Percentiles rank a stretch among this genome's conserved stretches.
These are phyloP conservation scores for Trissolcus brochymenae DNA, from an alignment of 2,888 invertebrate species.

Conservation along the genomic window DNA sequence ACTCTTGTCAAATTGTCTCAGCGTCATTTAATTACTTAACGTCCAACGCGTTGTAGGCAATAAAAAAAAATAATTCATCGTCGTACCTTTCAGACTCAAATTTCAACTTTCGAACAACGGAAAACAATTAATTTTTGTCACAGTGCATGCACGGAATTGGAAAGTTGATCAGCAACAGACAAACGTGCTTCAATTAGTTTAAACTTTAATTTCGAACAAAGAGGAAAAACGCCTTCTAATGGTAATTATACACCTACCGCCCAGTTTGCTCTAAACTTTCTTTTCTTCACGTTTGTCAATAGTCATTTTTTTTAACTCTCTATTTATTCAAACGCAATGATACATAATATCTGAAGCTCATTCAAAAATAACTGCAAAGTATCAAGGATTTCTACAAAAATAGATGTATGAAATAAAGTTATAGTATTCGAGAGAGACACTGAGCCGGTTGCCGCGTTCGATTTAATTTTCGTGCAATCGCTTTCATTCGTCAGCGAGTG, in stretches of 20 bases:
- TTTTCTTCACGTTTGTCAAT: background rate
- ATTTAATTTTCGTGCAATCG: constrained; percentile 1
- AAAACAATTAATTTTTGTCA: too few species aligned
- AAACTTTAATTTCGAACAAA: constrained; percentile 25
- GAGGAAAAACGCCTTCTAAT: constrained; percentile 20
- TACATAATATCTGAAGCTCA: constrained; percentile 32
- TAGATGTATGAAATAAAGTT: constrained; percentile 38
- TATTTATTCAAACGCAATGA: constrained; percentile 21
- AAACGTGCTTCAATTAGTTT: constrained; percentile 19
- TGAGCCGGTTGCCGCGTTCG: constrained; percentile 2
- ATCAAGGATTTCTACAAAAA: constrained; percentile 45
- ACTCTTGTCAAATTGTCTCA: too few species aligned
- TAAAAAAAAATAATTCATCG: too few species aligned
- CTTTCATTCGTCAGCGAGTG: background rate
- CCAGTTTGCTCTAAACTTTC: background rate
- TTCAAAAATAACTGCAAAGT: constrained; percentile 44
- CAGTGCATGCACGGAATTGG: background rate
- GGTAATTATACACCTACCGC: constrained; percentile 21
- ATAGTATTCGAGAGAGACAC: constrained; percentile 11
- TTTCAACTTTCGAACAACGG: too few species aligned
- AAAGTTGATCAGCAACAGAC: constrained; percentile 14
- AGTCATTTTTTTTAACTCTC: constrained; percentile 6
- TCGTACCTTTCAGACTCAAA: too few species aligned
- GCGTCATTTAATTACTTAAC: too few species aligned
- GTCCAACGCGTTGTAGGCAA: too few species aligned